Evolutionary conservation across 2,797 vertebrate species (phyloP).

Genomic region (Clarias fuscus): DNA sequence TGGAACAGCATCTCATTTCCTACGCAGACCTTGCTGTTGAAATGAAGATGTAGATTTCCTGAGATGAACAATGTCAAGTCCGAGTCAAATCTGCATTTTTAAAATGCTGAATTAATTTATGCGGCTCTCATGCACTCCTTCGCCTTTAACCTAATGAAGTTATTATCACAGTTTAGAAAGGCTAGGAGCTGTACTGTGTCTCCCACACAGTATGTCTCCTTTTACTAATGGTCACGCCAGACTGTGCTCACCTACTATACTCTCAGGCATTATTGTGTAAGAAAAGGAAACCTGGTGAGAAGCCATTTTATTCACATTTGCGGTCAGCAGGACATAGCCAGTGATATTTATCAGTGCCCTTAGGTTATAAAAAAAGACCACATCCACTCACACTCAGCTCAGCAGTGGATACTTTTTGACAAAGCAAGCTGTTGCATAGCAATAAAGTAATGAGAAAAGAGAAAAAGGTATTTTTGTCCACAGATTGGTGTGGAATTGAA

Average conservation of each 20-base stretch:
- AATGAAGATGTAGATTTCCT: neutral
- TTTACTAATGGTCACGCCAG: conserved; percentile 66
- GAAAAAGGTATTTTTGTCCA: conserved; percentile 1
- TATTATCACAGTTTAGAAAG: conserved; percentile 22
- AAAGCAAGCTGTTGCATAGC: neutral
- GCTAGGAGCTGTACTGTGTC: conserved; percentile 22
- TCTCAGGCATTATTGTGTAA: conserved; percentile 65
- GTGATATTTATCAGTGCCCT: conserved; percentile 64
- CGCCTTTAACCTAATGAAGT: neutral
- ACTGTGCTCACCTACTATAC: conserved; percentile 52
- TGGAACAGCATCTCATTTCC: conserved; percentile 14
- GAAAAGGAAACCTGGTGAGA: conserved; percentile 60
- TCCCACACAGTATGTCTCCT: conserved; percentile 41
- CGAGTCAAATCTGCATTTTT: conserved; percentile 1
- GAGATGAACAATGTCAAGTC: conserved; percentile 2
- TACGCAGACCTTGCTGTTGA: conserved; percentile 6
- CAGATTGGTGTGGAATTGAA: neutral
- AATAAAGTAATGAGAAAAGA: conserved; percentile 1
- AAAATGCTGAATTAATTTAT: neutral
- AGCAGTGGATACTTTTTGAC: conserved; percentile 19
- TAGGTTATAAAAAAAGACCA: conserved; percentile 51
- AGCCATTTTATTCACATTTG: conserved; percentile 63
- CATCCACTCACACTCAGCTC: conserved; percentile 45
- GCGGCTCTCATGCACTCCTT: neutral
- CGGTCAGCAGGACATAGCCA: conserved; percentile 50